Evolutionary conservation across 2,888 invertebrate genomes (phyloP).

Genomic region (Crocallis elinguaria): DNA sequence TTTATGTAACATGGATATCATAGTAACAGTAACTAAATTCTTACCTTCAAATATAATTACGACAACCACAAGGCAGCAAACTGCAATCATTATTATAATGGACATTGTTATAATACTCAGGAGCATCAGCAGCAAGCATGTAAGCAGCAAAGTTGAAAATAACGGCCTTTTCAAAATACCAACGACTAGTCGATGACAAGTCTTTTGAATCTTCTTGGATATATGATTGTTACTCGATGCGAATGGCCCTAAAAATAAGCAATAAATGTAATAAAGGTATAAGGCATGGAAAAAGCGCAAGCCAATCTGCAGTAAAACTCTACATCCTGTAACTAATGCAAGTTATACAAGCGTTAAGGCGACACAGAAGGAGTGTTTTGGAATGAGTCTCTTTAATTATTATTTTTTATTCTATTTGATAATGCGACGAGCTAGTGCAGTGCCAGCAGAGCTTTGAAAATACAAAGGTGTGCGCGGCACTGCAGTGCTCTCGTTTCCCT

Average conservation of each 20-base stretch:
- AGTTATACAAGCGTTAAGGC: too few relatives aligned
- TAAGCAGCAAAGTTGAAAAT: conserved; percentile 47
- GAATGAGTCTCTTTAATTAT: too few relatives aligned
- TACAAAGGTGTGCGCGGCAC: too few relatives aligned
- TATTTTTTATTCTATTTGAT: too few relatives aligned
- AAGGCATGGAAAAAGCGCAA: background rate
- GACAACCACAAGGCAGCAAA: conserved; percentile 41
- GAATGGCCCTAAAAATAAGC: conserved; percentile 43
- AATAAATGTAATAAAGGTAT: background rate
- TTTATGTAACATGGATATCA: too few relatives aligned
- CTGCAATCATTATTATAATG: conserved; percentile 41
- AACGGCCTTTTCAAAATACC: conserved; percentile 49
- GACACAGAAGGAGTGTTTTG: too few relatives aligned
- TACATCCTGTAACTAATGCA: too few relatives aligned
- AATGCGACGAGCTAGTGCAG: too few relatives aligned
- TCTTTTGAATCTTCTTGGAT: conserved; percentile 22
- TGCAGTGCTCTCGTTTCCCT: too few relatives aligned
- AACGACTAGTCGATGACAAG: conserved; percentile 14
- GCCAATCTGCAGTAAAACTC: too few relatives aligned
- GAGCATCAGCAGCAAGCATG: conserved; percentile 36
- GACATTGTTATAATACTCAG: conserved; percentile 42
- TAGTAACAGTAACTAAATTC: too few relatives aligned
- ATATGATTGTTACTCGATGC: conserved; percentile 30
- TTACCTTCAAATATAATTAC: conserved; percentile 64
- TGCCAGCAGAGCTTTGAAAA: too few relatives aligned